Evolutionary conservation across 2,797 vertebrate species (phyloP).

Genomic region (Cyprinella venusta): DNA sequence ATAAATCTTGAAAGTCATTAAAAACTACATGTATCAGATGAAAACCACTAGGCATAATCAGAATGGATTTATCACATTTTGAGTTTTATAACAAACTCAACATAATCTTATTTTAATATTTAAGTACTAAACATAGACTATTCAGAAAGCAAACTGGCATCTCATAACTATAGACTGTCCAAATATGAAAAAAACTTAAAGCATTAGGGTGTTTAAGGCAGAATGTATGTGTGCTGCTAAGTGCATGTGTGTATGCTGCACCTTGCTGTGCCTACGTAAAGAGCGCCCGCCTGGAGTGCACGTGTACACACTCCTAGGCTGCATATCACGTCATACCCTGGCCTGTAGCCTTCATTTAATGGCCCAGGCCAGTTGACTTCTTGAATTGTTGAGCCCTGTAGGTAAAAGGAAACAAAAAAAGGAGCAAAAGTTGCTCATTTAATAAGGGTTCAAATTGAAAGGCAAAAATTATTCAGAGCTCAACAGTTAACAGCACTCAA

Average conservation of each 20-base stretch:
- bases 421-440: slow-evolving; percentile 91
- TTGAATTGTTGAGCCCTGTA: slow-evolving; percentile 93
- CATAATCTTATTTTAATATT: not conserved
- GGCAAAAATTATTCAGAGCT: slow-evolving; percentile 58
- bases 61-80: not conserved
- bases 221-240: slow-evolving; percentile 63
- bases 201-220: slow-evolving; percentile 62
- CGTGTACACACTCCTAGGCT: slow-evolving; percentile 67
- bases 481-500: slow-evolving; percentile 41
- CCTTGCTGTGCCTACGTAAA: slow-evolving; percentile 49
- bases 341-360: slow-evolving; percentile 92
- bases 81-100: not conserved
- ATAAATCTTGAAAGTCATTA: slow-evolving; percentile 17
- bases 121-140: not conserved
- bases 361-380: slow-evolving; percentile 94
- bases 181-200: not conserved
- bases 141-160: not conserved
- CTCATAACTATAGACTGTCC: not conserved
- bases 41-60: slow-evolving; percentile 2
- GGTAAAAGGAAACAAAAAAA: slow-evolving; percentile 89
- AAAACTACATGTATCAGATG: not conserved
- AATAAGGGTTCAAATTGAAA: slow-evolving; percentile 76
- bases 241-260: slow-evolving; percentile 54
- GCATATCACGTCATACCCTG: slow-evolving; percentile 83
- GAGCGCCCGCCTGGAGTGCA: slow-evolving; percentile 43